Percentiles rank a stretch among this genome's conserved stretches.
phyloP scores from a whole-genome alignment of 2,113 vertebrate species.

The Formicarius rufipectus region DNA sequence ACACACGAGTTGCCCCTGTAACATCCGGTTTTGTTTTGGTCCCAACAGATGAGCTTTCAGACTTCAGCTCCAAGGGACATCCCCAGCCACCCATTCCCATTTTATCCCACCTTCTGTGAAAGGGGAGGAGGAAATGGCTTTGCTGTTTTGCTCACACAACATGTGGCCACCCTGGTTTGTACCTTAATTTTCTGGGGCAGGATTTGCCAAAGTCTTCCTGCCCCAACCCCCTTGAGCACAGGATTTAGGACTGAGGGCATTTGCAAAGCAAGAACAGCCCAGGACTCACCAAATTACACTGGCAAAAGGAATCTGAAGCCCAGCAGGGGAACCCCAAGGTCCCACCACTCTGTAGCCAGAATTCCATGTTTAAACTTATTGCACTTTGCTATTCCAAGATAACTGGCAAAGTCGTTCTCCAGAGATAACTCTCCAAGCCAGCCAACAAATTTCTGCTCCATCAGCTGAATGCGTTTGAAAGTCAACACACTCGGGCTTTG shows the following conservation, averaged over 20 bases:
- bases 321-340: not conserved
- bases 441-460: not conserved
- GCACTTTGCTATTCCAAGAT: not conserved
- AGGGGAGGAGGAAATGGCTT: not conserved
- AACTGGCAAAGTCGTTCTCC: not conserved
- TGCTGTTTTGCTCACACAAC: not conserved
- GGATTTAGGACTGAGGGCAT: not conserved
- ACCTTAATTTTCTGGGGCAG: not conserved
- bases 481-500: constrained; percentile 44
- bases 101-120: not conserved
- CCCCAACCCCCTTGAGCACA: not conserved
- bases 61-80: not conserved
- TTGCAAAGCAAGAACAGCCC: not conserved
- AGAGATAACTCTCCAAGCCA: not conserved
- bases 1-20: accelerated
- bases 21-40: not conserved
- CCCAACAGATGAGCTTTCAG: not conserved
- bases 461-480: constrained; percentile 38
- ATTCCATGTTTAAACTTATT: not conserved
- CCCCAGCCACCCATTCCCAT: accelerated
- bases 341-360: not conserved
- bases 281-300: not conserved
- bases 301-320: not conserved
- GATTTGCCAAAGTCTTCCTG: not conserved
- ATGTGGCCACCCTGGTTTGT: not conserved